Base-by-base conservation (phyloP, 2,797 vertebrate genomes). In the Clarias laeviceps region DNA sequence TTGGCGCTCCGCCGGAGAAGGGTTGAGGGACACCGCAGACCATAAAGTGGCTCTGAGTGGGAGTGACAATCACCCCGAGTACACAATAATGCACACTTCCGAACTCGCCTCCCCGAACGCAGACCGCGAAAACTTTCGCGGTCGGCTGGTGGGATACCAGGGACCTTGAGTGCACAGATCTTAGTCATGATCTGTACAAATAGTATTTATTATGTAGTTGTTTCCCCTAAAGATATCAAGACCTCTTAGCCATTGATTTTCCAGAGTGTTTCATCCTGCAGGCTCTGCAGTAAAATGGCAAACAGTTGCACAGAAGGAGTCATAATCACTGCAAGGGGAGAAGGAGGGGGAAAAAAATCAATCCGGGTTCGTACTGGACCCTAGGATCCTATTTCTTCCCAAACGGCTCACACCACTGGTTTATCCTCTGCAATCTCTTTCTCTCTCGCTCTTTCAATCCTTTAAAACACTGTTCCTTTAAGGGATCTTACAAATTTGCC, bases 191-290 rank as follows among this genome's bases (percentile, higher is more conserved):
- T 86, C 85, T 70, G 15, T 69, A 70, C 88, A 85, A 62, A 86
- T 86, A 86, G 90, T 84, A 72, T 89, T 90, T 89, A 89, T 89
- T 87, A 88, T 66, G 59, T 72, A 83, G 80, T 80, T 87, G 76
- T 91, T 88, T 86, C 77, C 82, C 81, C 78, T 6, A 17, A 78
- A 59, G 86, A 45, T 87, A 64, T 45, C 56, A 82, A 84, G 61
- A 45, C 37, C 85, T 70, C 72, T 78, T 87, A 86, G 85, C 62
- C 88, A 90, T 91, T 89, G 91, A 91, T 92, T 91, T 87, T 82
- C 74, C 61, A 77, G 85, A 80, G 37, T 27, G 32, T 37, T 84
- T 87, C 85, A n/a, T 90, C 82, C 80, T 73, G 76, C 84, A 88
- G 85, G 82, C 50, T 29, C 40, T 85, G 87, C 84, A 83, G 86